Conservation (phyloP, 2,113 vertebrate species). For the Phalacrocorax brasilianus region DNA sequence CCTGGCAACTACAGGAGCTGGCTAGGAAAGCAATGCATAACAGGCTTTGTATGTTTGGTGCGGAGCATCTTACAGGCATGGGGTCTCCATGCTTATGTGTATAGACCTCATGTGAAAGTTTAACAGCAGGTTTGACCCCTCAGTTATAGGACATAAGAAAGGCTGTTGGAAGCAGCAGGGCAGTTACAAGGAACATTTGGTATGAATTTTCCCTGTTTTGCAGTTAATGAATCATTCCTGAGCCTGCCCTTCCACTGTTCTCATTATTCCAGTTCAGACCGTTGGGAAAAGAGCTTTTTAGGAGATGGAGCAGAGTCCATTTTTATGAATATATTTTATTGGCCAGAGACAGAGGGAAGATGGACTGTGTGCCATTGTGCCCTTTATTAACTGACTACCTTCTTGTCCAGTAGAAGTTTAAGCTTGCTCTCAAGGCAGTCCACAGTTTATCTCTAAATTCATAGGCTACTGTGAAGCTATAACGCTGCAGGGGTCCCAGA, state of each 20-base stretch:
- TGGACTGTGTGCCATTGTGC: background rate
- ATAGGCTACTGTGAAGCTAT: background rate
- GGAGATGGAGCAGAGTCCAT: background rate
- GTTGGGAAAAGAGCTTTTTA: background rate
- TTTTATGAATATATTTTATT: slow-evolving; percentile 7
- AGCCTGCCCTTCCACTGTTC: slow-evolving; percentile 42
- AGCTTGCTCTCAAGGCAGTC: background rate
- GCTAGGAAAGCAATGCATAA: background rate
- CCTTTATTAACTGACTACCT: background rate
- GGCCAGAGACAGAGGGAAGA: background rate
- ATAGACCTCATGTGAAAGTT: background rate
- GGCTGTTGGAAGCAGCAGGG: slow-evolving; percentile 2
- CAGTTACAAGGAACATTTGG: slow-evolving; percentile 57
- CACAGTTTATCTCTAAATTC: background rate
- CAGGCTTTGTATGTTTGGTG: background rate
- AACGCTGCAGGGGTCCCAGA: background rate
- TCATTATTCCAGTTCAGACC: slow-evolving; percentile 37
- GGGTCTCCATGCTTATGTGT: background rate
- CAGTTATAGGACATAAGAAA: background rate
- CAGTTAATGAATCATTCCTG: slow-evolving; percentile 60
- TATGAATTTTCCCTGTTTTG: slow-evolving; percentile 59
- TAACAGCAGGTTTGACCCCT: slow-evolving; percentile 23
- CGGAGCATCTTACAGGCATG: background rate
- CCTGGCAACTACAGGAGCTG: background rate
- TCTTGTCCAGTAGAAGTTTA: background rate